Percentiles rank a stretch among this genome's conserved stretches.
These are phyloP conservation scores for Drosophila maculinotata DNA, from an alignment of 2,888 invertebrate species.

Conservation along the genomic window DNA sequence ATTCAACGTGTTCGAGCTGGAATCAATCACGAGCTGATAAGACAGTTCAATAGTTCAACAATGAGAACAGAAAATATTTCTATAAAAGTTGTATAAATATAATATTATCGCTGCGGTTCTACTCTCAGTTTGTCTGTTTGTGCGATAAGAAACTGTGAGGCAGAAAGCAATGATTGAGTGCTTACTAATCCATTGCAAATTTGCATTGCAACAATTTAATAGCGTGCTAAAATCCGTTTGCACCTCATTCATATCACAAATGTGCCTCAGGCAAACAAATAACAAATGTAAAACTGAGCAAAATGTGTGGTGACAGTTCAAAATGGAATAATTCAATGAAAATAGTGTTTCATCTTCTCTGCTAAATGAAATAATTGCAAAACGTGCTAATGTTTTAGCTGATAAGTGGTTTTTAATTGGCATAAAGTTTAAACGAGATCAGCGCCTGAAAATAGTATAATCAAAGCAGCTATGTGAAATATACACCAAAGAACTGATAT, in stretches of 20 bases:
- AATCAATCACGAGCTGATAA: constrained; percentile 41
- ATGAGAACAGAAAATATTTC: constrained; percentile 20
- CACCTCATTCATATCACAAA: constrained; percentile 1
- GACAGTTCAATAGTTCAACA: constrained; percentile 55
- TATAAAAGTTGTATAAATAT: constrained; percentile 37
- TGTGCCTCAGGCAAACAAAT: background rate
- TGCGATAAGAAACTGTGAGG: constrained; percentile 42
- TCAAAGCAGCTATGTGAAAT: constrained; percentile 39
- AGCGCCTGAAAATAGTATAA: background rate
- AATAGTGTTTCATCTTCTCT: background rate
- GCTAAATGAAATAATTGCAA: constrained; percentile 21
- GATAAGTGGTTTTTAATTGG: constrained; percentile 27
- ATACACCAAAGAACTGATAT: background rate
- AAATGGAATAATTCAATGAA: constrained; percentile 8
- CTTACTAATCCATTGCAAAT: constrained; percentile 11
- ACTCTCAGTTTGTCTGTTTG: background rate
- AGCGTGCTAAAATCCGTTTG: constrained; percentile 10
- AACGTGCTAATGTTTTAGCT: constrained; percentile 35
- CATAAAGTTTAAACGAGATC: background rate
- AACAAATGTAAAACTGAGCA: constrained; percentile 12
- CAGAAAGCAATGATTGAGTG: background rate
- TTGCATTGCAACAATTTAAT: constrained; percentile 10
- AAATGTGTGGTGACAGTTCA: background rate
- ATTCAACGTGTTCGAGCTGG: constrained; percentile 23
- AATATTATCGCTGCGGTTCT: constrained; percentile 24